phyloP scores from a whole-genome alignment of 2,888 invertebrate genomes.

The Drosophila atroscutellata region DNA sequence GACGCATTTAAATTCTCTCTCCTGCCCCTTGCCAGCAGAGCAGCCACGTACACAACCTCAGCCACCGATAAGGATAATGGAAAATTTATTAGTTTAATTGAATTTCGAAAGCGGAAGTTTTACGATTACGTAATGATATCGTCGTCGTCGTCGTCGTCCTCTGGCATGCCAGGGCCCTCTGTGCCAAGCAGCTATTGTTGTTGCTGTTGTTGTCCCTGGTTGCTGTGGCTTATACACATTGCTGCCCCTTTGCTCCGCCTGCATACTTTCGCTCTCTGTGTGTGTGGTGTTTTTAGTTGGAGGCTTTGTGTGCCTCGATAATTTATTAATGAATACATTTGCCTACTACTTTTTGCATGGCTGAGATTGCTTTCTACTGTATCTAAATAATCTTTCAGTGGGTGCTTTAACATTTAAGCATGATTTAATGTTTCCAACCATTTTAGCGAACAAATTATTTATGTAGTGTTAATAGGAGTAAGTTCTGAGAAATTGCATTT shows the following conservation, averaged over 20 bases:
- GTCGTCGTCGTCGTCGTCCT: slow-evolving; percentile 51
- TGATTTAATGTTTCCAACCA: not conserved
- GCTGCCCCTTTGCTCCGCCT: slow-evolving; percentile 18
- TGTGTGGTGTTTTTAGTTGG: slow-evolving; percentile 68
- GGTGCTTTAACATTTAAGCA: not conserved
- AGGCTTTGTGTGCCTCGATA: slow-evolving; percentile 64
- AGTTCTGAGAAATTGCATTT: too few relatives aligned
- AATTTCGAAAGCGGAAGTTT: slow-evolving; percentile 82
- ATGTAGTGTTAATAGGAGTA: not conserved
- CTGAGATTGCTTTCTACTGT: slow-evolving; percentile 50
- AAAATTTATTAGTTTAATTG: slow-evolving; percentile 83
- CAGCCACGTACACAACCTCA: slow-evolving; percentile 40
- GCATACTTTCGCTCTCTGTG: slow-evolving; percentile 3
- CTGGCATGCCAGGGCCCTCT: slow-evolving; percentile 41
- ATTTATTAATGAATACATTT: slow-evolving; percentile 78
- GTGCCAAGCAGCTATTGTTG: slow-evolving; percentile 3
- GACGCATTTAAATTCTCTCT: slow-evolving; percentile 66
- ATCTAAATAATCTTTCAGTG: not conserved
- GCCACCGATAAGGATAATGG: slow-evolving; percentile 81
- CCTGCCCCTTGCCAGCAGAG: slow-evolving; percentile 20
- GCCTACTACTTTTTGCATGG: slow-evolving; percentile 58
- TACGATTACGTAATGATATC: slow-evolving; percentile 78
- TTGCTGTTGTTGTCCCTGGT: slow-evolving; percentile 43
- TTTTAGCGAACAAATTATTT: not conserved
- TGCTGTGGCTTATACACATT: slow-evolving; percentile 64